Conservation (phyloP, 30 jellyfish, hydroid and myxozoan species). For the Aurelia coerulea region DNA sequence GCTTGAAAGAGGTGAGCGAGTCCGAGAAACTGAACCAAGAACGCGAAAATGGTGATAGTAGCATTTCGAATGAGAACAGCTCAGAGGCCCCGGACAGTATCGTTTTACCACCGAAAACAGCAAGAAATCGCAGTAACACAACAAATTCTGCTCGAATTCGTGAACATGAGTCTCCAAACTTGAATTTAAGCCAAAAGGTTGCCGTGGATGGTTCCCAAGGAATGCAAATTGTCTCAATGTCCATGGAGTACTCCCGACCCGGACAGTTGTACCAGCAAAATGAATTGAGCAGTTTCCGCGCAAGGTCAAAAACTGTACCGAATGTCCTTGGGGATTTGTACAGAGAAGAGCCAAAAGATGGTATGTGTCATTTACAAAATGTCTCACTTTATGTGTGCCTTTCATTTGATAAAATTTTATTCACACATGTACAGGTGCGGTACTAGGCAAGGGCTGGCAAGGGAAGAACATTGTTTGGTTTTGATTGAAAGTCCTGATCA, state of each 20-base stretch:
- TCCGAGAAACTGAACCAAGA: constrained; percentile 23
- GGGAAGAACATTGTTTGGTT: too few species aligned
- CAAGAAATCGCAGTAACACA: constrained; percentile 35
- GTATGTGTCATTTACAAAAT: too few species aligned
- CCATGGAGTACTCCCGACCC: constrained; percentile 3
- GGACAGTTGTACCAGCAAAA: background rate
- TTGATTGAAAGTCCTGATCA: too few species aligned
- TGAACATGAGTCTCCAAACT: background rate
- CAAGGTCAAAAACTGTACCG: constrained; percentile 40
- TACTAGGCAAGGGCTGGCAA: too few species aligned
- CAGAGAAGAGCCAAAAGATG: too few species aligned
- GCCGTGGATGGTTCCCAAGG: background rate
- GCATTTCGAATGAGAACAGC: background rate
- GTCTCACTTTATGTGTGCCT: too few species aligned
- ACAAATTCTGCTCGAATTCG: background rate
- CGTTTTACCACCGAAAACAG: constrained; percentile 46
- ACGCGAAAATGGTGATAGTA: background rate
- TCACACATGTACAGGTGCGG: too few species aligned
- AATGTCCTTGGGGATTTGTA: too few species aligned
- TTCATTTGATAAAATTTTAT: too few species aligned
- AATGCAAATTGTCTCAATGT: background rate
- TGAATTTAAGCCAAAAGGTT: background rate
- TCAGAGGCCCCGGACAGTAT: constrained; percentile 41
- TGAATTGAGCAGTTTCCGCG: constrained; percentile 28
- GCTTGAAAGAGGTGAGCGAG: constrained; percentile 58